Conservation (phyloP, 2,888 invertebrate species). For the Tetanocera ferruginea region DNA sequence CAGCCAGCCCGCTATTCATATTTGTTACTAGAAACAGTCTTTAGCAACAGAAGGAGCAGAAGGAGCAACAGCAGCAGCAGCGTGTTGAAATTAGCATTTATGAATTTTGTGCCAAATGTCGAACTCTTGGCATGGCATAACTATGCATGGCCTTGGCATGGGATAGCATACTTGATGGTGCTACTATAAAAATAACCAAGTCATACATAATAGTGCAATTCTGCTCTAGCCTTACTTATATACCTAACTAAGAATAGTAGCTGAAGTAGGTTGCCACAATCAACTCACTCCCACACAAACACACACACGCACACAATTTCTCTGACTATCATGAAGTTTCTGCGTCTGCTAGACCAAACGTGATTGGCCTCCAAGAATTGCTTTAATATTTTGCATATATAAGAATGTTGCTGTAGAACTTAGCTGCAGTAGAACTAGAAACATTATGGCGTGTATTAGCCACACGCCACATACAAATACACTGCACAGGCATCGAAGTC, state of each 20-base stretch:
- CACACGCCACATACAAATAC: neutral
- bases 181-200: neutral
- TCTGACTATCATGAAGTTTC: conserved; percentile 11
- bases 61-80: conserved; percentile 47
- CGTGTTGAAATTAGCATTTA: conserved; percentile 67
- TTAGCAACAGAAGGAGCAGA: neutral
- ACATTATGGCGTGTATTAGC: neutral
- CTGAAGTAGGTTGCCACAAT: neutral
- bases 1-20: neutral
- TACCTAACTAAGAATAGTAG: neutral
- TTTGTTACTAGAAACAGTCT: conserved; percentile 29
- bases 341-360: neutral
- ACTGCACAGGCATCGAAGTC: neutral
- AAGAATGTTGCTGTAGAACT: neutral
- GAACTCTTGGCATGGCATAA: conserved; percentile 19
- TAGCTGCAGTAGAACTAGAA: neutral
- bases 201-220: neutral
- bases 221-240: neutral
- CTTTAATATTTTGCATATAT: conserved; percentile 2
- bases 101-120: conserved; percentile 64
- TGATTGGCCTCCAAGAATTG: conserved; percentile 3
- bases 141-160: neutral
- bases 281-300: neutral
- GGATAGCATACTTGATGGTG: neutral
- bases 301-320: conserved; percentile 20